Percentiles rank a stretch among this genome's conserved stretches.
These are phyloP conservation scores for Macroglossus sobrinus DNA, from an alignment of 2,113 vertebrate genomes.

Conservation along the genomic window DNA sequence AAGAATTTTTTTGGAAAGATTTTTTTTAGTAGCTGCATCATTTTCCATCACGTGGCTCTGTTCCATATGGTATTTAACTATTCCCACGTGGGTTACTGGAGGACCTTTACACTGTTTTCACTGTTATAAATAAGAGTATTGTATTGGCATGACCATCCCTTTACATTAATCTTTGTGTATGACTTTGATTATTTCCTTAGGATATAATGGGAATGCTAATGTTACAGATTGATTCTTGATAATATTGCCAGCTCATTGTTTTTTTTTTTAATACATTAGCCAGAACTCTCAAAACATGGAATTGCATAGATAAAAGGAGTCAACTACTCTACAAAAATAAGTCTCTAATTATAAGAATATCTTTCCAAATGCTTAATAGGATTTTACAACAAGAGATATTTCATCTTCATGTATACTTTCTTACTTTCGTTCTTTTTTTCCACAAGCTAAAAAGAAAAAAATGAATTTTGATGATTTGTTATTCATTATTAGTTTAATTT, in stretches of 20 bases:
- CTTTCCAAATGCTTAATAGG: background rate
- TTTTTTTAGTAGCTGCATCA: background rate
- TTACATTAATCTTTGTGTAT: background rate
- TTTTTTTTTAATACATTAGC: background rate
- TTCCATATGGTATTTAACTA: background rate
- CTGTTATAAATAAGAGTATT: background rate
- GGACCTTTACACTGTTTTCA: background rate
- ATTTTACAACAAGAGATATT: background rate
- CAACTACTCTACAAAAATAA: background rate
- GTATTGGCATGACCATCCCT: background rate
- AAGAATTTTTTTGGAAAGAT: background rate
- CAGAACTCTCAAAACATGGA: background rate
- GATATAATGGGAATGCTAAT: background rate
- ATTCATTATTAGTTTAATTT: background rate
- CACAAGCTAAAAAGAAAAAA: background rate
- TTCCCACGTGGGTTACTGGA: background rate
- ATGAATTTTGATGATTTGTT: background rate
- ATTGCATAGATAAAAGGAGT: background rate
- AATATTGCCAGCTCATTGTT: background rate
- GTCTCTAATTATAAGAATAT: background rate
- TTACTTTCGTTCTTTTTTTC: background rate
- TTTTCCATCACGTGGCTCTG: background rate
- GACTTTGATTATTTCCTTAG: background rate
- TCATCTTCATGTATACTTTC: background rate
- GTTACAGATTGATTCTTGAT: background rate